A percentile compares a stretch with the other conserved stretches of the same genome.
Evolutionary conservation across 2,113 vertebrate species (phyloP).

Genomic region (Limnothrissa miodon): DNA sequence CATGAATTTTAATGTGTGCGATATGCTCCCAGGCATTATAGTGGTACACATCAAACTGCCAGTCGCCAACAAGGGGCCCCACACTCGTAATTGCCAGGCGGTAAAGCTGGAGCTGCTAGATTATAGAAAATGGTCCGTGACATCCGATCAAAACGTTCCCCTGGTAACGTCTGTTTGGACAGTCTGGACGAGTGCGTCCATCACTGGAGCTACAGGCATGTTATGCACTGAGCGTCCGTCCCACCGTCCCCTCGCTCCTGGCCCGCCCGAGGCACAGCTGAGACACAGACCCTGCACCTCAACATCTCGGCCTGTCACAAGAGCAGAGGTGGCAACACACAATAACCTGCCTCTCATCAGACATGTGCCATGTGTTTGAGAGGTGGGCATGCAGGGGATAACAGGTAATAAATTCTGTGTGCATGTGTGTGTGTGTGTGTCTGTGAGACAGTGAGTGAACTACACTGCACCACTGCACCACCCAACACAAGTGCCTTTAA

Average conservation of each 20-base stretch:
- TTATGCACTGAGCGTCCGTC: neutral
- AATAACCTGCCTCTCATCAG: no score
- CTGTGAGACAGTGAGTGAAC: neutral
- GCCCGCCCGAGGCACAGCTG: neutral
- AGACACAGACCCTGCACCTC: neutral
- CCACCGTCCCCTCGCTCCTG: neutral
- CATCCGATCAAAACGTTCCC: slow-evolving; percentile 9
- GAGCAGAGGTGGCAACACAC: neutral
- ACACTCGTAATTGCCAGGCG: neutral
- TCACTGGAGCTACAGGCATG: neutral
- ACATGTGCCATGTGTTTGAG: neutral
- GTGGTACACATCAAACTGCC: slow-evolving; percentile 8
- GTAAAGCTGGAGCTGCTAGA: neutral
- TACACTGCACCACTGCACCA: neutral
- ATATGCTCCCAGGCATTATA: slow-evolving; percentile 6
- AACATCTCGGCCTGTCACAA: neutral
- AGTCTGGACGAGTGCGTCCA: neutral
- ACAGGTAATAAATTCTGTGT: neutral
- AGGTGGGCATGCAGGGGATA: neutral
- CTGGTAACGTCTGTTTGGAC: neutral
- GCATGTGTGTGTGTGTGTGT: neutral
- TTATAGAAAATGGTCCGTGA: slow-evolving; percentile 10
- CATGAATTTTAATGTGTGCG: neutral
- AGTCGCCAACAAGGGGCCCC: neutral
- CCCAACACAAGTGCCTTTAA: slow-evolving; percentile 31